Conservation (phyloP, 2,113 vertebrate species). For the Orcinus orca region DNA sequence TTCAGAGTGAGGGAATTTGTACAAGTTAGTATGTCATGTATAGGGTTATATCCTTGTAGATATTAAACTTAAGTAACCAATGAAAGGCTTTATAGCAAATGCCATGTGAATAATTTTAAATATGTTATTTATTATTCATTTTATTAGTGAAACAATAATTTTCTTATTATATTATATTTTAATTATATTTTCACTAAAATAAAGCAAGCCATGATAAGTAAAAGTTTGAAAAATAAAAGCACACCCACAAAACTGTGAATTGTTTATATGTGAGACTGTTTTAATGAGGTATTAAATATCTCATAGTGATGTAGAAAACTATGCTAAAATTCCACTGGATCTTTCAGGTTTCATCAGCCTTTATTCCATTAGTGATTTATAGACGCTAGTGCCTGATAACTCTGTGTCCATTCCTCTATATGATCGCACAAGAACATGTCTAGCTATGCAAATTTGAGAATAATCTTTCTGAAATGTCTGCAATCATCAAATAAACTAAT, state of each 20-base stretch:
- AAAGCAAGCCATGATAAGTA: neutral
- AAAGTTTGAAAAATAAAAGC: neutral
- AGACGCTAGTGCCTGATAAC: rapidly evolving
- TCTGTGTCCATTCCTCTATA: neutral
- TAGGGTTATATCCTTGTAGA: neutral
- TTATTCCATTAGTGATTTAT: neutral
- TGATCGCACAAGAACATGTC: rapidly evolving
- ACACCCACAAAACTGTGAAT: neutral
- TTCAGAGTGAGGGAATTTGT: neutral
- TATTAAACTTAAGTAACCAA: neutral
- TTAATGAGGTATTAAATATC: neutral
- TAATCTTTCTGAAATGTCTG: neutral
- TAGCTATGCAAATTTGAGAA: neutral
- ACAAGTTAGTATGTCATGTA: neutral
- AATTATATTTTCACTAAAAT: neutral
- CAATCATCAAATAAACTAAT: neutral
- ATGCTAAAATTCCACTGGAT: neutral
- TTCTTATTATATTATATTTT: neutral
- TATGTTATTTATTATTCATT: neutral
- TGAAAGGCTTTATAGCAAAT: neutral
- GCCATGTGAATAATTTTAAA: neutral
- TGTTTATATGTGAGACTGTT: neutral
- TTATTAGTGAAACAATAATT: neutral
- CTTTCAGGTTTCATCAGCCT: neutral
- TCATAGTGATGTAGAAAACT: neutral